Evolutionary conservation across 1,140 invertebrate genomes (phyloP).

Genomic region (Oncopodura yosiiana): DNA sequence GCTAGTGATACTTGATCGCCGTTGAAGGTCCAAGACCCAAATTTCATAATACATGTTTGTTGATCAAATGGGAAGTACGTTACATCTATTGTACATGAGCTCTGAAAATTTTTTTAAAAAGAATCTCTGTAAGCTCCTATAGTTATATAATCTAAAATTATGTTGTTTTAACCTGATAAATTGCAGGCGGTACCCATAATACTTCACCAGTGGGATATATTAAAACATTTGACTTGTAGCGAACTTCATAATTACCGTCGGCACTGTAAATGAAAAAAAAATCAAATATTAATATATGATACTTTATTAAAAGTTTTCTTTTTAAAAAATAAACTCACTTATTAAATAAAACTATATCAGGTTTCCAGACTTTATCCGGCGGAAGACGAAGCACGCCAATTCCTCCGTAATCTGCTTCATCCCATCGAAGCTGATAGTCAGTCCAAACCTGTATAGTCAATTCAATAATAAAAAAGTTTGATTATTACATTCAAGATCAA

Average conservation of each 20-base stretch:
- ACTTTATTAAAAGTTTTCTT: neutral
- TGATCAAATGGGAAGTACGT: conserved; percentile 99
- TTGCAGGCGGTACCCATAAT: conserved; percentile 95
- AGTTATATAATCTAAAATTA: neutral
- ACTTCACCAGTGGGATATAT: conserved; percentile 88
- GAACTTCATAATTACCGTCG: conserved; percentile 91
- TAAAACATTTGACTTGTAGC: conserved; percentile 94
- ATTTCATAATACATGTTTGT: conserved; percentile 96
- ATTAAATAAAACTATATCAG: conserved; percentile 98
- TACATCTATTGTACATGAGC: conserved; percentile 97
- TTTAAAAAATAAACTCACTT: conserved; percentile 63
- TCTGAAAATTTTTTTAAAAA: conserved; percentile 54
- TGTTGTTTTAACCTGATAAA: conserved; percentile 63
- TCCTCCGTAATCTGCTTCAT: conserved; percentile 93
- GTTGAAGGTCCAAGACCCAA: conserved; percentile 98
- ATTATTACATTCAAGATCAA: no score
- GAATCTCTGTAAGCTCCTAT: neutral
- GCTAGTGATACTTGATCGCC: conserved; percentile 91
- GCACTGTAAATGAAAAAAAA: conserved; percentile 55
- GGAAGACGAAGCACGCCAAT: conserved; percentile 89
- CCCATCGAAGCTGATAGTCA: conserved; percentile 97
- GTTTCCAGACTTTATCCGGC: conserved; percentile 99
- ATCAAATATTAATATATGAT: neutral
- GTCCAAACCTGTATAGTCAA: conserved; percentile 73
- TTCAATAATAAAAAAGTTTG: no score